Conservation (phyloP, 64 coral and sea anemone genomes). For the Porites australiensis region DNA sequence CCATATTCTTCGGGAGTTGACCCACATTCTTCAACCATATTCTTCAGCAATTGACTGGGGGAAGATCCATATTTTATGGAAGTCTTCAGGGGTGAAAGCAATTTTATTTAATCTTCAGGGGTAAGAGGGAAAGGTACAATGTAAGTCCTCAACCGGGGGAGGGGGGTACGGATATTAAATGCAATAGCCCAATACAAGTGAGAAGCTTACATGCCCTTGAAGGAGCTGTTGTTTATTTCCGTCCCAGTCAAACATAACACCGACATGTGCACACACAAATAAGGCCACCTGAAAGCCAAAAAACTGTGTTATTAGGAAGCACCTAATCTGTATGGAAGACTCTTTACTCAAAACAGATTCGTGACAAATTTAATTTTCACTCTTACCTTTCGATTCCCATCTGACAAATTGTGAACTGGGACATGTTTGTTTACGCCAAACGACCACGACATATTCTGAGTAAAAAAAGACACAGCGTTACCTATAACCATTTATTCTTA, state of each 20-base stretch:
- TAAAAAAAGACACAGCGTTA: not conserved
- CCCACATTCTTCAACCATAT: too few relatives aligned
- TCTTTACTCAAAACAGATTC: too few relatives aligned
- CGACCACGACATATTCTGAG: constrained; percentile 87
- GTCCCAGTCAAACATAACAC: constrained; percentile 92
- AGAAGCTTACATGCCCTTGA: constrained; percentile 96
- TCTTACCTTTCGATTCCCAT: constrained; percentile 85
- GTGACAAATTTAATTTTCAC: too few relatives aligned
- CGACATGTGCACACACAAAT: constrained; percentile 88
- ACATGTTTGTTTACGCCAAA: constrained; percentile 89
- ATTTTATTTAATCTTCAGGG: too few relatives aligned
- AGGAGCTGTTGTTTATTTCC: constrained; percentile 87
- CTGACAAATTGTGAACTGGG: constrained; percentile 80
- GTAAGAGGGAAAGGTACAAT: too few relatives aligned
- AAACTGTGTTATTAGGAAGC: not conserved
- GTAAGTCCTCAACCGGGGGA: too few relatives aligned
- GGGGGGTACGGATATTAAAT: not conserved
- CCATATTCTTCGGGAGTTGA: too few relatives aligned
- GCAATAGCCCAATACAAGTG: not conserved
- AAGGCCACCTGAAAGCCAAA: constrained; percentile 72
- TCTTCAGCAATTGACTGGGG: too few relatives aligned
- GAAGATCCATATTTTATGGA: too few relatives aligned
- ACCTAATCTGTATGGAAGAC: not conserved
- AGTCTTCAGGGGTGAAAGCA: too few relatives aligned
- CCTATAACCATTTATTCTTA: not conserved